Base-by-base conservation (phyloP, 1,140 invertebrate genomes). In the Macrocentrus cingulum region DNA sequence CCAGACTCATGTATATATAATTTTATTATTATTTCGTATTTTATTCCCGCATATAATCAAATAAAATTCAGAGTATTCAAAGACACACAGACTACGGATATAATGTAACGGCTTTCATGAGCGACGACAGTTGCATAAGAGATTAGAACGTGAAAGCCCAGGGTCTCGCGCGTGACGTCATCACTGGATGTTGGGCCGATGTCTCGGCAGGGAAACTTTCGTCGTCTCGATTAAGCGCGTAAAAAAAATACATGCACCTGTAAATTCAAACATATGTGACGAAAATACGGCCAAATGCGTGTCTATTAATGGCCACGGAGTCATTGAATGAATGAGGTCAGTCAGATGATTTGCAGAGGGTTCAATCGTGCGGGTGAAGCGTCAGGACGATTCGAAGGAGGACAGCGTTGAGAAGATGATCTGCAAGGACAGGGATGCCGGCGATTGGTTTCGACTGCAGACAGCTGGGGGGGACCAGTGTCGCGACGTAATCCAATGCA, bases 401-500 rank as follows among this genome's bases (percentile, higher is more conserved):
- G 91, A 92, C 61, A 91, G 87, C 74, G 90, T 91, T 75, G 92
- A 95, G 75, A 86, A 82, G 72, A 92, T 94, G 77, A 83, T 96
- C 52, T 96, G 93, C 79, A 92, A 94, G 82, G 91, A 92, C 77
- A 94, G 94, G 81, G 92, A 94, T 77, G 92, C 93, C n/a, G 92
- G 93, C 45, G 93, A 97, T 80, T 96, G 93, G 91, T 96, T 97
- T 81, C 85, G 94, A 67, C 80, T 96, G 63, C 90, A 92, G 18
- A 87, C 90, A 37, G 91, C 91, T 62, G 91, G 94, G 72, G 92
- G 91, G 70, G 93, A 96, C 80, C 92, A 91, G 72, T 97, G 94
- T 79, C 87, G 94, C 74, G 92, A 96, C 83, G 94, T 97, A 65
- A 95, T 96, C 70, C 92, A 95, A 77, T 96, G 94, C 80, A 96